These are phyloP conservation scores for Octomys mimax DNA, from an alignment of 2,797 vertebrate species.

Conservation along the genomic window DNA sequence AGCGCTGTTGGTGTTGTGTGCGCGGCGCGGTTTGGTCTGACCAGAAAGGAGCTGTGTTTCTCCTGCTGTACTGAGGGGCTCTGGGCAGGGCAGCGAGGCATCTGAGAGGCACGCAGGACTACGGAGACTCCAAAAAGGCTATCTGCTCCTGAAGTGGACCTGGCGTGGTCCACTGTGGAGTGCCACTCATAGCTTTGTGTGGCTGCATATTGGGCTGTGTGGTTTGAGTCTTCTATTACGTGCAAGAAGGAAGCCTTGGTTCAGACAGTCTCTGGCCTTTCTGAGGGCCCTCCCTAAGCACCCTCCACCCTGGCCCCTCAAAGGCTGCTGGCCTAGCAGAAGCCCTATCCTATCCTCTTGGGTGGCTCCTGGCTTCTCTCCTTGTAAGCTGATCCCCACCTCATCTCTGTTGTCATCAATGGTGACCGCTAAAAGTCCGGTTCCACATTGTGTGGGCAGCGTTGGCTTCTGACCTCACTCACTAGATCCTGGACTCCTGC, in stretches of 20 bases:
- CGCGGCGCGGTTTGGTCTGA: not conserved
- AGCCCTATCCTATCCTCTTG: not conserved
- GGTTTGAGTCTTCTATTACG: not conserved
- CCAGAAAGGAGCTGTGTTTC: not conserved
- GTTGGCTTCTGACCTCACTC: not conserved
- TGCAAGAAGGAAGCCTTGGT: not conserved
- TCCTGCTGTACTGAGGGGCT: not conserved
- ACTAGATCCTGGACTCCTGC: not conserved
- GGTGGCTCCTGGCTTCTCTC: not conserved
- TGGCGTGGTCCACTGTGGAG: not conserved
- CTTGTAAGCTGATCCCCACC: too few species aligned
- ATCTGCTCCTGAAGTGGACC: not conserved
- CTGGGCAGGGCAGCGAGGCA: not conserved
- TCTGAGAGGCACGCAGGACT: not conserved
- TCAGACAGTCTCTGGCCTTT: not conserved
- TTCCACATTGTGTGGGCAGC: not conserved
- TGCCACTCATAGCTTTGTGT: not conserved
- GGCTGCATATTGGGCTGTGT: not conserved
- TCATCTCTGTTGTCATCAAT: not conserved
- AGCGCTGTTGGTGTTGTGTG: conserved; percentile 10
- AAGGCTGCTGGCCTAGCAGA: not conserved
- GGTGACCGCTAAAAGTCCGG: not conserved
- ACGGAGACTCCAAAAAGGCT: not conserved
- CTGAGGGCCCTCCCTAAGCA: not conserved
- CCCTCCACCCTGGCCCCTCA: not conserved